Evolutionary conservation across 2,113 vertebrate genomes (phyloP).

Genomic region (Chauna torquata): DNA sequence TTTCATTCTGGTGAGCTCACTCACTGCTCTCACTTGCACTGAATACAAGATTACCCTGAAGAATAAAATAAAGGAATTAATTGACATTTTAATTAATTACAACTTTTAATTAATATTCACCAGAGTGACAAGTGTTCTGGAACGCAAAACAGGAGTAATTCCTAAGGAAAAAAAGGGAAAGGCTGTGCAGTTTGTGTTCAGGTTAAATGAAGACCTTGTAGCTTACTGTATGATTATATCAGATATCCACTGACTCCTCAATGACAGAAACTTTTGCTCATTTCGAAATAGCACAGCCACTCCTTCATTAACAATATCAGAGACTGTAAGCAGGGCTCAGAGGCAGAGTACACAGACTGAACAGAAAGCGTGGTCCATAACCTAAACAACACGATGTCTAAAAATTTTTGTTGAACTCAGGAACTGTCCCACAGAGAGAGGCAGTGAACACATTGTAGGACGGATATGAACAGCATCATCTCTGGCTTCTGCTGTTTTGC

Average conservation of each 20-base stretch:
- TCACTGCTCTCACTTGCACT: conserved; percentile 5
- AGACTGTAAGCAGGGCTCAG: not conserved
- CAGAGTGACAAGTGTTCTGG: conserved; percentile 51
- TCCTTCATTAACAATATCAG: not conserved
- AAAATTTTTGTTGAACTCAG: not conserved
- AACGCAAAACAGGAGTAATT: conserved; percentile 57
- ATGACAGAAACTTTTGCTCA: not conserved
- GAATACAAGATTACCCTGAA: conserved; percentile 69
- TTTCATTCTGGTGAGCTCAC: conserved; percentile 6
- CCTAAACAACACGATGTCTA: not conserved
- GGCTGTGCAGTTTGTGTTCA: conserved; percentile 14
- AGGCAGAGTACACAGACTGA: not conserved
- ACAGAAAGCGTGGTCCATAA: accelerated
- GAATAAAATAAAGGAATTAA: conserved; percentile 70
- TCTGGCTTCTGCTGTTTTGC: not conserved
- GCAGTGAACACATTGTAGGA: not conserved
- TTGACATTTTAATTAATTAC: conserved; percentile 73
- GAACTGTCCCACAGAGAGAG: accelerated
- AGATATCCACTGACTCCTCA: not conserved
- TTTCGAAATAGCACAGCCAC: not conserved
- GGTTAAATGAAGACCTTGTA: conserved; percentile 44
- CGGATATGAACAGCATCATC: not conserved
- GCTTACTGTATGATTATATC: not conserved
- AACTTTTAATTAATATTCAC: conserved; percentile 70
- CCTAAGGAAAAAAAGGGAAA: conserved; percentile 1